Conservation (phyloP, 2,113 vertebrate species). For the Pelmatolapia mariae region DNA sequence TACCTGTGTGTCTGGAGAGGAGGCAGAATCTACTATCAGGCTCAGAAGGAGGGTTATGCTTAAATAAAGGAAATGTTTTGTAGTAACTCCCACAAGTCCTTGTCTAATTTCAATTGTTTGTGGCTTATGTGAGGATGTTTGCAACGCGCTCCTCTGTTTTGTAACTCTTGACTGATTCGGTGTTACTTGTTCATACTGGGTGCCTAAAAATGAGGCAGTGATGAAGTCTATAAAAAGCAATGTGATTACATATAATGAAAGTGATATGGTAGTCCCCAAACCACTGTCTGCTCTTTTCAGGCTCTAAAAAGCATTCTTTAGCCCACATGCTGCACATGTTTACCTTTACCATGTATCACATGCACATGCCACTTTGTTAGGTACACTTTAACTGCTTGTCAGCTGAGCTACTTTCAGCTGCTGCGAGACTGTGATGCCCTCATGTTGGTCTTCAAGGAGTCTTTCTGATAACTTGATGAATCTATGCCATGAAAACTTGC, state of each 20-base stretch:
- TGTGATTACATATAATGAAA: not conserved
- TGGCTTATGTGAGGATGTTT: not conserved
- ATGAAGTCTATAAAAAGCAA: not conserved
- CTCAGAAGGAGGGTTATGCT: constrained; percentile 13
- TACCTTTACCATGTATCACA: not conserved
- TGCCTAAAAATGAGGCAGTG: not conserved
- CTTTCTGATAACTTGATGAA: not conserved
- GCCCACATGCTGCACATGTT: not conserved
- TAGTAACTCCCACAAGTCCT: not conserved
- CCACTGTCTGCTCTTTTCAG: not conserved
- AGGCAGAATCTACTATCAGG: constrained; percentile 61
- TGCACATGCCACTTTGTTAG: not conserved
- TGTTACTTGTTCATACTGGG: not conserved
- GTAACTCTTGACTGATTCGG: not conserved
- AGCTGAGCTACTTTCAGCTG: not conserved
- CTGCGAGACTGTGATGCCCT: not conserved
- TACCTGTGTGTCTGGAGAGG: constrained; percentile 73
- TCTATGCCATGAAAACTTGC: not conserved
- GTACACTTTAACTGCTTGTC: not conserved
- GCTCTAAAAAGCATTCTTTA: not conserved
- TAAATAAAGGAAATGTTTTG: constrained; percentile 16
- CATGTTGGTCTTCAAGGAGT: not conserved
- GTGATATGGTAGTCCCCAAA: not conserved
- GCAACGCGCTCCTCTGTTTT: not conserved
- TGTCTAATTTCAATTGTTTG: not conserved